Evolutionary conservation across 2,888 invertebrate genomes (phyloP).

Genomic region (Tachina lurida): DNA sequence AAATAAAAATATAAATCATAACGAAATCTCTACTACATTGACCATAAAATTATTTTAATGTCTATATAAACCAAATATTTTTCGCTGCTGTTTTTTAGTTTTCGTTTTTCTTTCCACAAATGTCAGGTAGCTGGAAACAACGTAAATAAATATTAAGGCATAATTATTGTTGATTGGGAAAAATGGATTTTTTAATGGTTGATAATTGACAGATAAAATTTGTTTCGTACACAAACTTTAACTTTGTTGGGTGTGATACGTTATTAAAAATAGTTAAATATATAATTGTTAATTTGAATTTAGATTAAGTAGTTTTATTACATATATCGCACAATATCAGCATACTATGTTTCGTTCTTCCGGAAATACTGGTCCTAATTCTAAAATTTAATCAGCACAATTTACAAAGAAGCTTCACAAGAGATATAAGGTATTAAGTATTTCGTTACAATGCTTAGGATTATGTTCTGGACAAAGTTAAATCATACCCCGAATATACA

Average conservation of each 20-base stretch:
- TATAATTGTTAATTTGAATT: no score
- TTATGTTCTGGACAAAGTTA: no score
- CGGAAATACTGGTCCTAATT: no score
- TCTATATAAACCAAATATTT: conserved; percentile 39
- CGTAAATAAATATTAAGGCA: conserved; percentile 24
- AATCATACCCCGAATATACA: no score
- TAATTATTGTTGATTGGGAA: conserved; percentile 8
- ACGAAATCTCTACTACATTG: conserved; percentile 37
- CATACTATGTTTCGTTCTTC: no score
- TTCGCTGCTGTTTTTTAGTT: background rate
- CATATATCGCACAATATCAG: no score
- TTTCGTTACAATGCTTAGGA: no score
- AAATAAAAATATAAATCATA: conserved; percentile 45
- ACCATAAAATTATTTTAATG: conserved; percentile 58
- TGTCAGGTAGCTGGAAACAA: conserved; percentile 24
- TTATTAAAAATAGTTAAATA: background rate
- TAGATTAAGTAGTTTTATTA: no score
- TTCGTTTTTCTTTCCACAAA: conserved; percentile 24
- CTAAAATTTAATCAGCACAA: no score
- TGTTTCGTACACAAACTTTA: background rate
- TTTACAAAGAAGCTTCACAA: no score
- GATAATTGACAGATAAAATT: conserved; percentile 32
- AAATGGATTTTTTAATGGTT: conserved; percentile 25
- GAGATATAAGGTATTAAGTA: no score
- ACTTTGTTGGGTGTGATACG: background rate